phyloP scores from a whole-genome alignment of 2,113 vertebrate genomes.

The Mus spicilegus region DNA sequence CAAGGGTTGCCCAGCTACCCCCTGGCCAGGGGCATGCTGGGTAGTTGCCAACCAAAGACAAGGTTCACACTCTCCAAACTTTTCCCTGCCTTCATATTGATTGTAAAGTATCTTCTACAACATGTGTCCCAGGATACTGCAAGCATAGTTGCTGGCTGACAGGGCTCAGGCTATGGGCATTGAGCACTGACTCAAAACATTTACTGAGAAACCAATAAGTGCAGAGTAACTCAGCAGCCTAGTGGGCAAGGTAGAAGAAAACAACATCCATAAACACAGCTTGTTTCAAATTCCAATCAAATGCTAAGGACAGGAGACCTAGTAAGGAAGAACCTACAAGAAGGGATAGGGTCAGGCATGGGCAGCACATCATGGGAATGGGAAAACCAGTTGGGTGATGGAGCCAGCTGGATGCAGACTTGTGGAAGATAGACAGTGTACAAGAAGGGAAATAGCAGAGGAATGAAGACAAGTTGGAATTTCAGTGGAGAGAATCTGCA shows the following conservation, averaged over 20 bases:
- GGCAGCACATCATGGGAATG: not conserved
- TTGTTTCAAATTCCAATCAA: not conserved
- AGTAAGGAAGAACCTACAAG: not conserved
- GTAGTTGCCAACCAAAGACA: slow-evolving; percentile 74
- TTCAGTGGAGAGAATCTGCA: not conserved
- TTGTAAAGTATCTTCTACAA: slow-evolving; percentile 73
- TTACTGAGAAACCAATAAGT: slow-evolving; percentile 57
- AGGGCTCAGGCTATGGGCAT: slow-evolving; percentile 17
- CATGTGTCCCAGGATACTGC: slow-evolving; percentile 49
- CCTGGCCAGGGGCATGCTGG: slow-evolving; percentile 65
- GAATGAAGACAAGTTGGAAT: not conserved
- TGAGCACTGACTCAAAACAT: slow-evolving; percentile 43
- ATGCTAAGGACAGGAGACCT: not conserved
- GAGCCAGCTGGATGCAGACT: not conserved
- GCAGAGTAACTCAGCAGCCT: not conserved
- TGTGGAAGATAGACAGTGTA: not conserved
- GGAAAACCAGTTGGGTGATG: not conserved
- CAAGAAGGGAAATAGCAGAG: not conserved
- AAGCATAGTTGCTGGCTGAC: slow-evolving; percentile 66
- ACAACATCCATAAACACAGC: not conserved
- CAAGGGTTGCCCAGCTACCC: slow-evolving; percentile 61
- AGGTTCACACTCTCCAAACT: slow-evolving; percentile 67
- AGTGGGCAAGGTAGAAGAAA: not conserved
- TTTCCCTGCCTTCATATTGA: slow-evolving; percentile 60
- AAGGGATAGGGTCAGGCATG: not conserved